Evolutionary conservation across 2,888 invertebrate genomes (phyloP).

Genomic region (Drosophila kambysellisi): DNA sequence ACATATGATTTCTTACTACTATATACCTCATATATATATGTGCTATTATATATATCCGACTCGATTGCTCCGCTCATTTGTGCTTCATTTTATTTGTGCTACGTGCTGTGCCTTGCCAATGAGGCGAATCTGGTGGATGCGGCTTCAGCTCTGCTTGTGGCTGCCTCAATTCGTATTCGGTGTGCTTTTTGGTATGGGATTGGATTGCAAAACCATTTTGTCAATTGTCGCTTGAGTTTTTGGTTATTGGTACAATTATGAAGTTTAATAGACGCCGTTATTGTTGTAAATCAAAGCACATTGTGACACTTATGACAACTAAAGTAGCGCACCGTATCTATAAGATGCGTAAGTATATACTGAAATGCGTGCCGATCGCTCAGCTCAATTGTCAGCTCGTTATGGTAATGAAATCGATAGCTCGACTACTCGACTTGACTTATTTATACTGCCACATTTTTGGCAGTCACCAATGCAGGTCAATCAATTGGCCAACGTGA

Average conservation of each 20-base stretch:
- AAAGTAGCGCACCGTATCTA: conserved; percentile 80
- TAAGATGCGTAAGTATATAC: conserved; percentile 40
- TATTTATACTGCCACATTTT: conserved; percentile 35
- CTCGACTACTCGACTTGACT: conserved; percentile 30
- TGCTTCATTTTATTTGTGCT: conserved; percentile 75
- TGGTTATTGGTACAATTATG: conserved; percentile 79
- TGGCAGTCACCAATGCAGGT: conserved; percentile 29
- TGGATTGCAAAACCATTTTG: conserved; percentile 67
- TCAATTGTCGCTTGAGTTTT: conserved; percentile 64
- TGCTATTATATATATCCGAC: conserved; percentile 43
- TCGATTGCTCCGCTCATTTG: conserved; percentile 63
- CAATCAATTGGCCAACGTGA: conserved; percentile 9
- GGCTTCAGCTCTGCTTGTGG: conserved; percentile 12
- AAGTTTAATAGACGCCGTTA: conserved; percentile 80
- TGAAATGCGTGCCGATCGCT: conserved; percentile 36
- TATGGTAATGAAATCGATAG: conserved; percentile 68
- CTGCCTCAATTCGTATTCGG: conserved; percentile 31
- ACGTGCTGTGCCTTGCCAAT: conserved; percentile 65
- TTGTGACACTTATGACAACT: conserved; percentile 81
- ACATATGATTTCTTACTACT: conserved; percentile 77
- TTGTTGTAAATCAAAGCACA: conserved; percentile 82
- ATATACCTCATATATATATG: conserved; percentile 34
- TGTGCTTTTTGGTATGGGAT: conserved; percentile 26
- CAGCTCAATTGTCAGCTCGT: conserved; percentile 34
- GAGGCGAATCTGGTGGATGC: conserved; percentile 42